phyloP scores from a whole-genome alignment of 2,888 invertebrate genomes.

The Drosophila merina region DNA sequence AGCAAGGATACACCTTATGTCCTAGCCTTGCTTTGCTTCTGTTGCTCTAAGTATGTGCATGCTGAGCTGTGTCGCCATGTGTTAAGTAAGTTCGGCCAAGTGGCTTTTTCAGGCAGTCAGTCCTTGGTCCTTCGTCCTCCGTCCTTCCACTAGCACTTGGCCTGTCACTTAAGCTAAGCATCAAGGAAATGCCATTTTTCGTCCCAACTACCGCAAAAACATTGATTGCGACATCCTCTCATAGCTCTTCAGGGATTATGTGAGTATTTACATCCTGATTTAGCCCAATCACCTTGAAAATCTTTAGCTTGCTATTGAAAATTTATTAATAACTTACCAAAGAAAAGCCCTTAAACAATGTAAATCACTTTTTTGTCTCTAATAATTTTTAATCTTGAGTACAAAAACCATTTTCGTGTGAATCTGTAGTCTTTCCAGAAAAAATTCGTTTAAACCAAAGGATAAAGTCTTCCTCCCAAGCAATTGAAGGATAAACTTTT shows the following conservation, averaged over 20 bases:
- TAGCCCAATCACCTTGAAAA: neutral
- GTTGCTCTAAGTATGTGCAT: neutral
- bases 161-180: slow-evolving; percentile 37
- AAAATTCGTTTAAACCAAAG: neutral
- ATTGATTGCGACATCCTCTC: slow-evolving; percentile 27
- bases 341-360: neutral
- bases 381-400: too few species aligned
- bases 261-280: slow-evolving; percentile 15
- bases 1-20: slow-evolving; percentile 24
- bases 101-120: slow-evolving; percentile 22
- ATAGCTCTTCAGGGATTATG: slow-evolving; percentile 10
- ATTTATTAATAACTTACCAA: slow-evolving; percentile 16
- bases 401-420: too few species aligned
- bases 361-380: neutral
- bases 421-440: neutral
- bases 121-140: neutral
- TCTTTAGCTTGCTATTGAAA: slow-evolving; percentile 1
- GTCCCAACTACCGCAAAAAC: slow-evolving; percentile 18
- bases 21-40: neutral
- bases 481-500: slow-evolving; percentile 3
- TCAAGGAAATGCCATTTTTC: slow-evolving; percentile 35
- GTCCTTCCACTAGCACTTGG: slow-evolving; percentile 15
- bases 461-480: neutral
- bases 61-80: slow-evolving; percentile 32
- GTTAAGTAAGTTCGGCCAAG: slow-evolving; percentile 45